Percentiles rank a stretch among this genome's conserved stretches.
Conservation (phyloP, 2,888 invertebrate species). For the Acrocyrtus sp. region DNA sequence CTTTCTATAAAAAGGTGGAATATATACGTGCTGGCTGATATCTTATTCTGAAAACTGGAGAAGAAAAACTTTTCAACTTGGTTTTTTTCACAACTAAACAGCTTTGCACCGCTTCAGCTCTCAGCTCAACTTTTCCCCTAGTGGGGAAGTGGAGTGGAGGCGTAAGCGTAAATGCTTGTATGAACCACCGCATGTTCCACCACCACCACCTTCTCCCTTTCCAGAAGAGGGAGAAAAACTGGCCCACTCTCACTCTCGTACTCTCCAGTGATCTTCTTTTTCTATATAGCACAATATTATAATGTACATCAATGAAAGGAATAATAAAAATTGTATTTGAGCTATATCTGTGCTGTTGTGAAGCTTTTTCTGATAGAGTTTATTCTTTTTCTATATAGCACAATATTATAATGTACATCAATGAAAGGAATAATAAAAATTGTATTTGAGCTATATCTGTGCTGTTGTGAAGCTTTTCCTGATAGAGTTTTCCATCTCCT, state of each 20-base stretch:
- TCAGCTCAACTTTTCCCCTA: neutral
- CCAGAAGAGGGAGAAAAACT: slow-evolving; percentile 6
- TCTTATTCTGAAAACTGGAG: slow-evolving; percentile 4
- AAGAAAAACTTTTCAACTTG: slow-evolving; percentile 18
- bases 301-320: too few species aligned
- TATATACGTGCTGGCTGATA: too few species aligned
- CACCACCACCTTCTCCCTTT: slow-evolving; percentile 8
- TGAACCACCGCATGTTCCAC: neutral
- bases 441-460: too few species aligned
- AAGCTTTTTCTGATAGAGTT: too few species aligned
- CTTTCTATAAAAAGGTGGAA: too few species aligned
- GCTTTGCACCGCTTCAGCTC: too few species aligned
- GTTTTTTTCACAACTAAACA: too few species aligned
- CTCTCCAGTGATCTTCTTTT: neutral
- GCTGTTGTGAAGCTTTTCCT: too few species aligned
- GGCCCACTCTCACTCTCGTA: neutral
- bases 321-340: too few species aligned
- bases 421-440: too few species aligned
- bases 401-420: slow-evolving; percentile 13
- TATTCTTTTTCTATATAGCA: slow-evolving; percentile 1
- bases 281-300: slow-evolving; percentile 8
- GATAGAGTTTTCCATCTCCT: slow-evolving; percentile 1
- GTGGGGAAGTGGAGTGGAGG: neutral
- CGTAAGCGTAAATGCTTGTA: neutral
- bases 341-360: too few species aligned